Conservation (phyloP, 2,888 invertebrate species). For the Macaria liturata region DNA sequence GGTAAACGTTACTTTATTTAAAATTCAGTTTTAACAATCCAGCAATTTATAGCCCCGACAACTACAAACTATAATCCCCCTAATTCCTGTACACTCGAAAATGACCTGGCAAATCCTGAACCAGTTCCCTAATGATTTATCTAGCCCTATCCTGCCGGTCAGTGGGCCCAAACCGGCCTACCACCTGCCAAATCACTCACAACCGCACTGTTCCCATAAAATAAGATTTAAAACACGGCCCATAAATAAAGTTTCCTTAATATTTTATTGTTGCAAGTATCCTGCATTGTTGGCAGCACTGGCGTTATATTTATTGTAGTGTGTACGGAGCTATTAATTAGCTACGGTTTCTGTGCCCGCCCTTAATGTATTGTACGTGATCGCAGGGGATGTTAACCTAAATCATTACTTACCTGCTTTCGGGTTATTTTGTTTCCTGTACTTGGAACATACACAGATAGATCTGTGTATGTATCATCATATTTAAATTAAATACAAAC, state of each 20-base stretch:
- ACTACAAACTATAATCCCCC: conserved; percentile 24
- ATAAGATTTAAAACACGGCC: conserved; percentile 72
- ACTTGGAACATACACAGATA: too few species aligned
- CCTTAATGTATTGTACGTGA: conserved; percentile 43
- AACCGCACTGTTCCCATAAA: conserved; percentile 82
- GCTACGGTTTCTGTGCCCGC: conserved; percentile 58
- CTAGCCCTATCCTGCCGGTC: conserved; percentile 36
- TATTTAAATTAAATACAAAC: too few species aligned
- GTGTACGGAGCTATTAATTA: conserved; percentile 62
- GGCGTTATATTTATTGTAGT: conserved; percentile 44
- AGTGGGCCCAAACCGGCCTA: conserved; percentile 45
- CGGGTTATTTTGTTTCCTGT: not conserved
- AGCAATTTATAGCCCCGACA: conserved; percentile 7
- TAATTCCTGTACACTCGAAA: conserved; percentile 33
- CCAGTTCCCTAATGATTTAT: conserved; percentile 45
- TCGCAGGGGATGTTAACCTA: conserved; percentile 22
- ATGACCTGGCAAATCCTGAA: conserved; percentile 52
- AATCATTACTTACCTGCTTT: conserved; percentile 18
- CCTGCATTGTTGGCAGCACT: conserved; percentile 18
- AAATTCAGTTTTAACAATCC: too few species aligned
- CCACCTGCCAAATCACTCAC: conserved; percentile 65
- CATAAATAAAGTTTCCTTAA: conserved; percentile 63
- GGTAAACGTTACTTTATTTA: too few species aligned
- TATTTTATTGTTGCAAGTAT: too few species aligned
- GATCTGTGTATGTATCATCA: too few species aligned